Conservation (phyloP, 1,140 invertebrate genomes). For the Heliconius hermathena region DNA sequence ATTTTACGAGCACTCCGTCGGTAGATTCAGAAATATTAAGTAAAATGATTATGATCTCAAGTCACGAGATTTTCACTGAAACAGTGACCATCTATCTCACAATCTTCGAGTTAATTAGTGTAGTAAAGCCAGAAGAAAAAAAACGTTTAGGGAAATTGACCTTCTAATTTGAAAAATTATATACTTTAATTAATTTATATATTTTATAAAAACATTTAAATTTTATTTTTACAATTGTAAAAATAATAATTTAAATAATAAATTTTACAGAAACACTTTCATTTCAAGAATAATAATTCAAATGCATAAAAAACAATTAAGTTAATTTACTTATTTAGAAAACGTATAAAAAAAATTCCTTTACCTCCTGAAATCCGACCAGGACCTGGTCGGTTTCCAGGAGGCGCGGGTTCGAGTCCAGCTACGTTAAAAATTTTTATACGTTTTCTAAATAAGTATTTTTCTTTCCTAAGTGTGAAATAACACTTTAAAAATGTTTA, state of each 20-base stretch:
- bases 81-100: conserved; percentile 50
- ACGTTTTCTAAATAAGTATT: too few relatives aligned
- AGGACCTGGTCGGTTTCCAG: too few relatives aligned
- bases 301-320: too few relatives aligned
- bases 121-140: conserved; percentile 46
- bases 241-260: neutral
- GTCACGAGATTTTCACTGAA: conserved; percentile 50
- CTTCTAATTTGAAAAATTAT: conserved; percentile 46
- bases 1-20: conserved; percentile 39
- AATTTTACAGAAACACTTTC: neutral
- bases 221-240: neutral
- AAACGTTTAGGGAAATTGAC: conserved; percentile 68
- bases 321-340: too few relatives aligned
- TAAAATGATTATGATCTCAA: conserved; percentile 63
- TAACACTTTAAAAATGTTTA: too few relatives aligned
- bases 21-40: conserved; percentile 39
- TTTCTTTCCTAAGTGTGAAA: too few relatives aligned
- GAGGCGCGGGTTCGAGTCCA: too few relatives aligned
- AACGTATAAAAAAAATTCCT: too few relatives aligned
- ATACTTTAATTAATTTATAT: neutral
- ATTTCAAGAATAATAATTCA: too few relatives aligned
- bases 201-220: neutral
- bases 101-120: conserved; percentile 70
- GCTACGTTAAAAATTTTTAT: too few relatives aligned
- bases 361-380: too few relatives aligned